phyloP scores from a whole-genome alignment of 1,140 invertebrate genomes.

The Ips nitidus region DNA sequence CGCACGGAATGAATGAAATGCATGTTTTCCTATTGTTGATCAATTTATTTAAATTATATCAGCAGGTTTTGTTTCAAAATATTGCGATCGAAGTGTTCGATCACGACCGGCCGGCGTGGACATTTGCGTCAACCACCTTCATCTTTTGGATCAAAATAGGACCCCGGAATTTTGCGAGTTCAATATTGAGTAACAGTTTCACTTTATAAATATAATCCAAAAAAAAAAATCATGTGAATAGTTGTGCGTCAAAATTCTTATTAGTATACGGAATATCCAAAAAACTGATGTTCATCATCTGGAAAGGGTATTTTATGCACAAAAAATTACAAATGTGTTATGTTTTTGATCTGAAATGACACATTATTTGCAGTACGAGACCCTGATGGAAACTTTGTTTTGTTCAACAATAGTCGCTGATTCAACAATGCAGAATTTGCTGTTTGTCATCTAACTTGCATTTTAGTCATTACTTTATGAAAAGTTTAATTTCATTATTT shows the following conservation, averaged over 20 bases:
- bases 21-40: background rate
- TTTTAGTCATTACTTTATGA: background rate
- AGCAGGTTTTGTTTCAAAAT: slow-evolving; percentile 5
- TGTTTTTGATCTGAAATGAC: too few relatives aligned
- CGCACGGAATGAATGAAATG: too few relatives aligned
- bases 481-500: background rate
- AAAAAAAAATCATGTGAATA: background rate
- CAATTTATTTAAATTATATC: background rate
- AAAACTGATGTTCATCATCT: too few relatives aligned
- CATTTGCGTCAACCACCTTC: slow-evolving; percentile 9
- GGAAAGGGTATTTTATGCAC: too few relatives aligned
- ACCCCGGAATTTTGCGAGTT: too few relatives aligned
- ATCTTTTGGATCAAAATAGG: background rate
- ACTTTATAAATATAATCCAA: background rate
- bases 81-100: slow-evolving; percentile 5
- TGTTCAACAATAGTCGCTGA: too few relatives aligned
- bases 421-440: too few relatives aligned
- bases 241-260: too few relatives aligned
- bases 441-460: background rate
- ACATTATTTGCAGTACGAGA: too few relatives aligned
- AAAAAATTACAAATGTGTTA: too few relatives aligned
- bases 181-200: background rate
- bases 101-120: slow-evolving; percentile 9
- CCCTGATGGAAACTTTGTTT: too few relatives aligned
- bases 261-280: too few relatives aligned